Conservation (phyloP, 2,113 vertebrate species). For the Oryzias javanicus region DNA sequence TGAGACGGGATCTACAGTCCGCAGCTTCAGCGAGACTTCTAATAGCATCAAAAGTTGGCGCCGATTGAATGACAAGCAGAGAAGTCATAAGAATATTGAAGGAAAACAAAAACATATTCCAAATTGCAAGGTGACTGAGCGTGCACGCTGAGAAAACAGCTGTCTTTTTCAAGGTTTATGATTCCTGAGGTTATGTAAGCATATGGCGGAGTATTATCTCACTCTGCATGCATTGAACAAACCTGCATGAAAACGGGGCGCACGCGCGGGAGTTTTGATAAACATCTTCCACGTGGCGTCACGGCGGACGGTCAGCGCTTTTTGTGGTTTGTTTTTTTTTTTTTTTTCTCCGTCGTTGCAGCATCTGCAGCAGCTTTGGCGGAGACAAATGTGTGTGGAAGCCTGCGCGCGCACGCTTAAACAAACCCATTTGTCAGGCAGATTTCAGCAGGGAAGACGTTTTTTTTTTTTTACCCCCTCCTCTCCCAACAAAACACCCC, state of each 20-base stretch:
- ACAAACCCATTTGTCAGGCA: conserved; percentile 44
- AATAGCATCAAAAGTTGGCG: conserved; percentile 25
- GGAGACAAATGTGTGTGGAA: conserved; percentile 2
- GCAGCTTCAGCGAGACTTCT: conserved; percentile 18
- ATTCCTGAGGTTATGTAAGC: conserved; percentile 56
- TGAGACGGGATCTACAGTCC: background rate
- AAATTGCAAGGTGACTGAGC: conserved; percentile 48
- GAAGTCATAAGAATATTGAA: conserved; percentile 3
- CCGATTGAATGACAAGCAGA: conserved; percentile 18
- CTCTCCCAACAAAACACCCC: conserved; percentile 30
- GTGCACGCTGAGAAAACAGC: conserved; percentile 55
- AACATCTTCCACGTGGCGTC: conserved; percentile 39
- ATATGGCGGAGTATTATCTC: conserved; percentile 57
- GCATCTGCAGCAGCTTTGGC: conserved; percentile 6
- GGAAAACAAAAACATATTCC: conserved; percentile 36
- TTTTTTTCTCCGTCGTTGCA: conserved; percentile 12
- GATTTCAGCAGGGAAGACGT: conserved; percentile 37
- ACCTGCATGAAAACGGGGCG: conserved; percentile 3
- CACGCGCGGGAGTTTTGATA: conserved; percentile 35
- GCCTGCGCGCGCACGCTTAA: conserved; percentile 7
- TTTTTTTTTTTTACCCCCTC: background rate
- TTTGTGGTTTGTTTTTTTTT: too few species aligned
- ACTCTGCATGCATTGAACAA: conserved; percentile 52
- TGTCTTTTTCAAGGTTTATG: conserved; percentile 60
- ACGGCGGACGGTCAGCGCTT: conserved; percentile 6